Evolutionary conservation across 2,797 vertebrate genomes (phyloP), one percentile per base, ranked within the genome.

Genomic region (Amniataba percoides): DNA sequence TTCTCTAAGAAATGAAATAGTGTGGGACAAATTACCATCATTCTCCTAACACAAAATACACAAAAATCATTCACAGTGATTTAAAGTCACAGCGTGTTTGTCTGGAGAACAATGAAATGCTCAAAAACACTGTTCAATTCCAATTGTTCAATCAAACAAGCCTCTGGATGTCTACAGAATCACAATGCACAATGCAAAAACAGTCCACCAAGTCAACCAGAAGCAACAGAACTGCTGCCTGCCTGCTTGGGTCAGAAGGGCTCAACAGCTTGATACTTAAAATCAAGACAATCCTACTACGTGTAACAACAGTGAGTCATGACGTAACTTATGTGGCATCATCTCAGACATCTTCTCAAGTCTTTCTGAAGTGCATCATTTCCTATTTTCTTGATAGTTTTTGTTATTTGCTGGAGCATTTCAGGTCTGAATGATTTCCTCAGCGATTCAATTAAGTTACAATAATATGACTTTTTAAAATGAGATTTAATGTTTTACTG

Each of bases 401-500:
- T 62, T 42, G 2, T 25, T 6, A 45, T 55, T 63, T 53, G 16
- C 34, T n/a, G 3, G 27, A 31, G 46, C 10, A 43, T 5, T 31
- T 31, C 27, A 31, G 27, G 27, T 31, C 5, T 31, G 27, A 31
- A 31, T 27, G n/a, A 18, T 62, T 51, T 56, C 11, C 40, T 55
- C 16, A 6, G 21, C 0, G 1, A 63, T 42, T 46, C 31, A 48
- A 11, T 21, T 6, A 5, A 16, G 21, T 27, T 59, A 10, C 2
- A 23, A 4, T 5, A 42, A 6, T 25, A 16, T 18, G 19, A 21
- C 3, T 5, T 65, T 40, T 15, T n/a, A 13, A 21, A 25, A 23
- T 31, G 0, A 56, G 45, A 59, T n/a, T 12, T 7, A 3, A 42
- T 4, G 15, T n/a, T 62, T 84, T 46, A 94, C 96, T 93, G 59